Percentiles rank a stretch among this genome's conserved stretches.
Evolutionary conservation across 2,888 invertebrate species (phyloP).

Genomic region (Himalopsyche kuldschensis): DNA sequence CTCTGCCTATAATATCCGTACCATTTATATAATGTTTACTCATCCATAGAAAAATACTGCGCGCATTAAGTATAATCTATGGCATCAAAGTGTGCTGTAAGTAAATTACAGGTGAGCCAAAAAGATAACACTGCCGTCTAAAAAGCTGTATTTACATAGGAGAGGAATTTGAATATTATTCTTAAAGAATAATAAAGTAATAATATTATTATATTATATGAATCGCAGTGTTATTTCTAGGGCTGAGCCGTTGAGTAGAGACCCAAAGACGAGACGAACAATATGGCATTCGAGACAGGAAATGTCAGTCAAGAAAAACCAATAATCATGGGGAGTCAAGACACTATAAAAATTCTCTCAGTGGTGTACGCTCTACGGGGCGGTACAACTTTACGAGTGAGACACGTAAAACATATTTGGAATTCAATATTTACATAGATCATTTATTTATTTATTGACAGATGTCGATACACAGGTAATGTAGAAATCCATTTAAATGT

Average conservation of each 20-base stretch:
- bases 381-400: not conserved
- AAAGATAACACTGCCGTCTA: not conserved
- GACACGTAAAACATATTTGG: not conserved
- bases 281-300: constrained; percentile 28
- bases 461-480: too few relatives aligned
- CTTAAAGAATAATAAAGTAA: not conserved
- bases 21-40: too few relatives aligned
- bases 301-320: constrained; percentile 34
- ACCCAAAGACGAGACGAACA: constrained; percentile 9
- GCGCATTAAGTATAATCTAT: too few relatives aligned
- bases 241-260: not conserved
- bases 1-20: too few relatives aligned
- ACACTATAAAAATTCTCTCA: not conserved
- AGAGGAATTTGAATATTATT: not conserved
- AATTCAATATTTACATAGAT: too few relatives aligned
- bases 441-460: too few relatives aligned
- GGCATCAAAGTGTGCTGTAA: not conserved
- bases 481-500: too few relatives aligned
- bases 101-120: not conserved
- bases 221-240: not conserved
- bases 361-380: not conserved
- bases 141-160: not conserved
- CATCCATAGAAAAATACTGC: too few relatives aligned
- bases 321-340: constrained; percentile 29
- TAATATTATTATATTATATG: not conserved